Conservation (phyloP, 2,888 invertebrate species). For the Hartigia nigra region DNA sequence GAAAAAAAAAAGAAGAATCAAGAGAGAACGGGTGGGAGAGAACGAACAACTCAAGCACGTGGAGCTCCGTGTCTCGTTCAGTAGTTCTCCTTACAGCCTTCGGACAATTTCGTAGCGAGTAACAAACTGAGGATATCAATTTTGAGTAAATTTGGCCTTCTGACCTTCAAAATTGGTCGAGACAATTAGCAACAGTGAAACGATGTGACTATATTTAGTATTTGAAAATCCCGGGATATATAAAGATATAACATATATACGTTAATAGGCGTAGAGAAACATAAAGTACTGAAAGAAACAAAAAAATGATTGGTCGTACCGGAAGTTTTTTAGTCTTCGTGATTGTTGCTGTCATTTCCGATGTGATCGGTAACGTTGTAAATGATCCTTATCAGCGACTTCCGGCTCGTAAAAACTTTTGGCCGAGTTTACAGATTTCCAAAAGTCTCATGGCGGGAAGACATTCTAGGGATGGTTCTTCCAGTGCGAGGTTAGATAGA, state of each 20-base stretch:
- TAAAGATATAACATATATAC: neutral
- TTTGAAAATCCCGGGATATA: neutral
- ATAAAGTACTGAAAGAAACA: neutral
- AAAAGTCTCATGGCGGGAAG: neutral
- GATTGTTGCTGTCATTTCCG: conserved; percentile 7
- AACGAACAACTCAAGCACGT: conserved; percentile 57
- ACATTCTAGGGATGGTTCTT: neutral
- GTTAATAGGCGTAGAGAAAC: neutral
- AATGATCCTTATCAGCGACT: neutral
- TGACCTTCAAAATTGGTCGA: neutral
- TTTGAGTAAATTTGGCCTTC: neutral
- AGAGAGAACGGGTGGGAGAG: conserved; percentile 49
- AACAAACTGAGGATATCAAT: neutral
- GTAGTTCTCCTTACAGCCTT: conserved; percentile 58
- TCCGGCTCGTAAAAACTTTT: neutral
- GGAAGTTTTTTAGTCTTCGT: neutral
- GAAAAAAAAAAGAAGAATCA: conserved; percentile 26
- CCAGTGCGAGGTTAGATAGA: neutral
- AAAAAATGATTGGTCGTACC: neutral
- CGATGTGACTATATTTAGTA: neutral
- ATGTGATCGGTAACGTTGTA: neutral
- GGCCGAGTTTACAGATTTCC: conserved; percentile 7
- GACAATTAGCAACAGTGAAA: neutral
- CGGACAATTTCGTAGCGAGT: conserved; percentile 50
- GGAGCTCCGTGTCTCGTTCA: conserved; percentile 55